Percentiles rank a stretch among this genome's conserved stretches.
phyloP scores from a whole-genome alignment of 2,888 invertebrate genomes.

The Hololepta plana region DNA sequence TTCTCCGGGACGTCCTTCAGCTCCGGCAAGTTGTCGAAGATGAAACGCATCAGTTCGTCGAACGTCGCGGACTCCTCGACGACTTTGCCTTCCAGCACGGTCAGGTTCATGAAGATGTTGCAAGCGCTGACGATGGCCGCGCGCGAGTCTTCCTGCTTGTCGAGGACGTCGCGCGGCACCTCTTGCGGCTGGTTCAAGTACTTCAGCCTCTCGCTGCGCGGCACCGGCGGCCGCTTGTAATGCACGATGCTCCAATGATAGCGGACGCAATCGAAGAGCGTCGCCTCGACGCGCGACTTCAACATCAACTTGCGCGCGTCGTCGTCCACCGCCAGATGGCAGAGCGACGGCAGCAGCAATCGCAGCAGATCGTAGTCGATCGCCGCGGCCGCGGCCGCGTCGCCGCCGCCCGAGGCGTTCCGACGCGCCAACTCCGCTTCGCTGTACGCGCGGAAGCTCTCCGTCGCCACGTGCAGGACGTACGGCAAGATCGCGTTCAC shows the following conservation, averaged over 20 bases:
- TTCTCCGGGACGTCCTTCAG: slow-evolving; percentile 69
- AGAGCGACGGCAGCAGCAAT: slow-evolving; percentile 72
- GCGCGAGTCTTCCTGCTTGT: slow-evolving; percentile 71
- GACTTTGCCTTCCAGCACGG: slow-evolving; percentile 69
- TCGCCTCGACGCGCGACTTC: slow-evolving; percentile 60
- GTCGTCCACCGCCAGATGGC: slow-evolving; percentile 84
- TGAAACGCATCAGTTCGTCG: slow-evolving; percentile 64
- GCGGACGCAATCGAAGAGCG: slow-evolving; percentile 58
- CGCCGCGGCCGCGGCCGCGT: slow-evolving; percentile 21
- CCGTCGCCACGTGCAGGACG: slow-evolving; percentile 61
- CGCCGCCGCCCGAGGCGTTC: slow-evolving; percentile 40
- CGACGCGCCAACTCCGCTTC: slow-evolving; percentile 44
- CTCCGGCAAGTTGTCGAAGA: slow-evolving; percentile 70
- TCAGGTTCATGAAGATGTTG: slow-evolving; percentile 83
- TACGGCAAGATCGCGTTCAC: slow-evolving; percentile 68
- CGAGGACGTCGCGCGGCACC: slow-evolving; percentile 51
- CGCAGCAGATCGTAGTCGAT: slow-evolving; percentile 50
- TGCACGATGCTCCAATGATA: slow-evolving; percentile 79
- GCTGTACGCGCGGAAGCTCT: slow-evolving; percentile 59
- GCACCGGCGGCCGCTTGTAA: slow-evolving; percentile 65
- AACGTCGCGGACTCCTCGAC: slow-evolving; percentile 65
- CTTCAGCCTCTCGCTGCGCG: slow-evolving; percentile 61
- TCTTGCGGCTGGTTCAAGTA: slow-evolving; percentile 58
- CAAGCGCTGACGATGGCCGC: slow-evolving; percentile 76
- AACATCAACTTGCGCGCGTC: slow-evolving; percentile 65